Conservation (phyloP, 2,113 vertebrate genomes). For the Hyla sarda region DNA sequence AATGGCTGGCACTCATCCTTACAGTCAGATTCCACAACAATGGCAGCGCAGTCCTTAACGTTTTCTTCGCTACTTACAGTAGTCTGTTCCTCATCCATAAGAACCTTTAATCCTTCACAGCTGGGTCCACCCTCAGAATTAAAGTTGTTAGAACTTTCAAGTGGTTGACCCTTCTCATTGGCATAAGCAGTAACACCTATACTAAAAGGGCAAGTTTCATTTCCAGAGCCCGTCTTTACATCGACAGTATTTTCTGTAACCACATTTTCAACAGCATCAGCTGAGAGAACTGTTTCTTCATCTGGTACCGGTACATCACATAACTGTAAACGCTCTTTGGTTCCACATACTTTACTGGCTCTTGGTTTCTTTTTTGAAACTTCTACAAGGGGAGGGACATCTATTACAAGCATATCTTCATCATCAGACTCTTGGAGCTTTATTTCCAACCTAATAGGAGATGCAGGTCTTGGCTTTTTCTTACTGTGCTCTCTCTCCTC, state of each 20-base stretch:
- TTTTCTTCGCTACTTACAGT: neutral
- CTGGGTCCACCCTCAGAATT: neutral
- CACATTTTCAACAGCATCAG: neutral
- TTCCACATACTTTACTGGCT: slow-evolving; percentile 30
- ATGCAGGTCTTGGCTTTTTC: slow-evolving; percentile 50
- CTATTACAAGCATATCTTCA: slow-evolving; percentile 73
- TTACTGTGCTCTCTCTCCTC: fast-evolving
- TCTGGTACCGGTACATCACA: neutral
- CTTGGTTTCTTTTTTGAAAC: slow-evolving; percentile 63
- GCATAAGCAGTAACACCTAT: neutral
- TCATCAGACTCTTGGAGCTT: slow-evolving; percentile 71
- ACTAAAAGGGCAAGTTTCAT: neutral
- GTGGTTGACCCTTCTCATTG: neutral
- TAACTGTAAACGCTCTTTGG: neutral
- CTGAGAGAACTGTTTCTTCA: fast-evolving
- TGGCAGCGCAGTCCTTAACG: neutral
- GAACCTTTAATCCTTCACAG: neutral
- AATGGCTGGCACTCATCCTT: neutral
- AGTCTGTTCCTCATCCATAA: neutral
- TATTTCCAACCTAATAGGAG: slow-evolving; percentile 56
- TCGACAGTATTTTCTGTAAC: fast-evolving
- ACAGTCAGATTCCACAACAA: neutral
- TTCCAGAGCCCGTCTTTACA: neutral
- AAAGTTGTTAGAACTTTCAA: neutral
- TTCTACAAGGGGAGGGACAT: slow-evolving; percentile 63